phyloP scores from a whole-genome alignment of 1,140 invertebrate species.

The Goniozus legneri region DNA sequence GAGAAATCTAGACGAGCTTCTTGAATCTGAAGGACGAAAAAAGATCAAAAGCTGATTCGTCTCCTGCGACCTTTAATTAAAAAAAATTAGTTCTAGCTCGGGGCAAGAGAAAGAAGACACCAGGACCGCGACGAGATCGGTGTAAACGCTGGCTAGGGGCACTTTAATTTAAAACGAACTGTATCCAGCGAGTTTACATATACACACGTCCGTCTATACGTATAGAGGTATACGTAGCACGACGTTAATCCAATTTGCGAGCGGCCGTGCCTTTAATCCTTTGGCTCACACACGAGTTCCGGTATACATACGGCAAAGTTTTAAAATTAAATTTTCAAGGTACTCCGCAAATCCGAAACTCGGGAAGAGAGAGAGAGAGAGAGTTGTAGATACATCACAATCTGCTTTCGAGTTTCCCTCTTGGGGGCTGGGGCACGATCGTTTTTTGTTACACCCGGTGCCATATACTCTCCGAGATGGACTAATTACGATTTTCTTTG shows the following conservation, averaged over 20 bases:
- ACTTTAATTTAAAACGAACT: slow-evolving; percentile 30
- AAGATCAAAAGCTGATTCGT: background rate
- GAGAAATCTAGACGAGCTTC: background rate
- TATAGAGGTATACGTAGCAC: background rate
- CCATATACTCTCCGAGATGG: too few species aligned
- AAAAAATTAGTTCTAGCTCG: slow-evolving; percentile 24
- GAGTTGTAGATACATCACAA: too few species aligned
- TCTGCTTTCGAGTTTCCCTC: too few species aligned
- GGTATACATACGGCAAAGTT: slow-evolving; percentile 15
- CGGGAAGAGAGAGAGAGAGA: too few species aligned
- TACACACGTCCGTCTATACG: background rate
- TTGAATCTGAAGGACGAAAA: too few species aligned
- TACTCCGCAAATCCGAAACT: slow-evolving; percentile 21
- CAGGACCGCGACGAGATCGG: slow-evolving; percentile 10
- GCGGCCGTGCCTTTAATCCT: slow-evolving; percentile 29
- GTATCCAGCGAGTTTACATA: slow-evolving; percentile 2
- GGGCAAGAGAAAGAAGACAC: background rate
- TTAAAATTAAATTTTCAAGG: slow-evolving; percentile 30
- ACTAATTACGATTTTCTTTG: too few species aligned
- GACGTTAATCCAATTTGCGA: slow-evolving; percentile 28
- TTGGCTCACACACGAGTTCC: slow-evolving; percentile 15
- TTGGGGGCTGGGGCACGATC: too few species aligned
- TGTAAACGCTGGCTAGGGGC: slow-evolving; percentile 23
- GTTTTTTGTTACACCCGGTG: too few species aligned
- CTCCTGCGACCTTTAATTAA: slow-evolving; percentile 18